phyloP scores from a whole-genome alignment of 1,140 invertebrate species.

The Megalonaias nervosa region DNA sequence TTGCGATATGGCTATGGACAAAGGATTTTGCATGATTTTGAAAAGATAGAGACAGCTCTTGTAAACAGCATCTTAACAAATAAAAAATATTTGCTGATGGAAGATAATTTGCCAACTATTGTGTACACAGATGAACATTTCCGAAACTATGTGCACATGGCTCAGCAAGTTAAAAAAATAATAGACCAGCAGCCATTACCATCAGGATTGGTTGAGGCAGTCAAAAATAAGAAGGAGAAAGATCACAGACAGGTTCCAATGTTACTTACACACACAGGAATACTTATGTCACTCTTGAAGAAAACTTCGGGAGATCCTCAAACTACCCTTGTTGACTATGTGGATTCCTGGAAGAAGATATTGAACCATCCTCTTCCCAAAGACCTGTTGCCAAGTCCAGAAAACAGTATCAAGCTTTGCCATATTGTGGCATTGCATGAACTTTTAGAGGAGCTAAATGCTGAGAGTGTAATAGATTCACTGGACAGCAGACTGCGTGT shows the following conservation, averaged over 20 bases:
- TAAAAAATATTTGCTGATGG: background rate
- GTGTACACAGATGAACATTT: conserved; percentile 29
- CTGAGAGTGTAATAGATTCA: conserved; percentile 17
- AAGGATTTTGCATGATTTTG: conserved; percentile 16
- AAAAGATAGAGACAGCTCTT: conserved; percentile 24
- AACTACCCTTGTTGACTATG: conserved; percentile 6
- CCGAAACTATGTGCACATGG: conserved; percentile 5
- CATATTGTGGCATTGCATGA: conserved; percentile 23
- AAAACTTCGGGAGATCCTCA: conserved; percentile 9
- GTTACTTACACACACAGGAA: conserved; percentile 13
- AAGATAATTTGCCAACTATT: conserved; percentile 6
- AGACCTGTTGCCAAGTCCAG: conserved; percentile 10
- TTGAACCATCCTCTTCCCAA: conserved; percentile 7
- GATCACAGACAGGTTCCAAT: conserved; percentile 5
- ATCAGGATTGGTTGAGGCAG: background rate
- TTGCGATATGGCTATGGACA: conserved; percentile 19
- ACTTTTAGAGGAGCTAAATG: conserved; percentile 22
- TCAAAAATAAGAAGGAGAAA: conserved; percentile 1
- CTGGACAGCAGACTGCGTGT: background rate
- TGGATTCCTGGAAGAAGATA: background rate
- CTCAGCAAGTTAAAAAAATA: conserved; percentile 1
- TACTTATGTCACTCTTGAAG: conserved; percentile 26
- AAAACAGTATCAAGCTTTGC: conserved; percentile 10
- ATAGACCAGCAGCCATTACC: conserved; percentile 16
- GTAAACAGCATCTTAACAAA: background rate